phyloP scores from a whole-genome alignment of 2,797 vertebrate genomes.

The Mus spretus region DNA sequence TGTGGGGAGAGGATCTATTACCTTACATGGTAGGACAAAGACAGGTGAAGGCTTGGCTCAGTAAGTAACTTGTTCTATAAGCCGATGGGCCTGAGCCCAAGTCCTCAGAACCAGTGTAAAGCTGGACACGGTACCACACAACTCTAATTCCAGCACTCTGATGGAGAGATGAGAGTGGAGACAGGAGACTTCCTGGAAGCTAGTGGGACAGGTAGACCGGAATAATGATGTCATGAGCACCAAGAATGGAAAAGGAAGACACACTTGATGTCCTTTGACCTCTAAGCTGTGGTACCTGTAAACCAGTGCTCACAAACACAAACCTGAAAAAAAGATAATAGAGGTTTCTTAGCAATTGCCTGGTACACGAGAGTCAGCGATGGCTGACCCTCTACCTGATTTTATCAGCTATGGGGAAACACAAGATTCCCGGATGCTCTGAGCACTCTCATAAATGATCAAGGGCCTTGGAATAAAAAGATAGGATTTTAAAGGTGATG shows the following conservation, averaged over 20 bases:
- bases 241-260: neutral
- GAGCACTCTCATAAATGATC: neutral
- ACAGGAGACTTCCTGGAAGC: neutral
- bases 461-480: conserved; percentile 27
- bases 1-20: neutral
- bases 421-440: neutral
- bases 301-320: neutral
- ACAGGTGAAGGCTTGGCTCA: neutral
- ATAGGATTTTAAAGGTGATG: conserved; percentile 21
- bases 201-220: neutral
- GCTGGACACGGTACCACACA: too few species aligned
- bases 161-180: neutral
- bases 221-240: neutral
- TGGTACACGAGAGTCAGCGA: neutral
- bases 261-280: neutral
- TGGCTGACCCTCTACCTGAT: neutral
- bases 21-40: neutral
- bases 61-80: neutral
- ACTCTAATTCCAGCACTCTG: neutral
- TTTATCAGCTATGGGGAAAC: conserved; percentile 6
- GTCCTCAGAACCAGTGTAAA: neutral
- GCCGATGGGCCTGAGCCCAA: neutral
- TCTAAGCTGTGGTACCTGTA: neutral
- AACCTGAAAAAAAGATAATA: neutral
- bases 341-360: neutral